Percentiles rank a stretch among this genome's conserved stretches.
Evolutionary conservation across 2,888 invertebrate genomes (phyloP).

Genomic region (Sarcophaga subvicina): DNA sequence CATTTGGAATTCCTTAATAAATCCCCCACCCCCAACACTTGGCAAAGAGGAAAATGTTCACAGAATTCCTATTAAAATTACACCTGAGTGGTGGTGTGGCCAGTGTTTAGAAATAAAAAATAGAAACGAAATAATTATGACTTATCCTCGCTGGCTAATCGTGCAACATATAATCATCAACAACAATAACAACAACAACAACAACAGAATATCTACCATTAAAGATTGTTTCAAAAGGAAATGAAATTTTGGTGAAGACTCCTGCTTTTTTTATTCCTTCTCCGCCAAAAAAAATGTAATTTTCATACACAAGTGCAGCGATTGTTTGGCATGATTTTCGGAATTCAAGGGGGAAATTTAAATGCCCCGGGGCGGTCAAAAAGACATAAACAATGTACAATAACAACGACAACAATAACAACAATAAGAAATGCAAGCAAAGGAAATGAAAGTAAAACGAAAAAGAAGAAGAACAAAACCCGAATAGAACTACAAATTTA

Average conservation of each 20-base stretch:
- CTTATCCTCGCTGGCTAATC: constrained; percentile 61
- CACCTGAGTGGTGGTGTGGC: constrained; percentile 38
- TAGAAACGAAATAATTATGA: constrained; percentile 64
- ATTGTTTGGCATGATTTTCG: constrained; percentile 52
- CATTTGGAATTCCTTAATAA: constrained; percentile 4
- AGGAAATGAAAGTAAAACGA: neutral
- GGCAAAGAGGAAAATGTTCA: neutral
- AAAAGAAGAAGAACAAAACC: neutral
- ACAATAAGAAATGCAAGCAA: neutral
- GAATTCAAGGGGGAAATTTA: constrained; percentile 63
- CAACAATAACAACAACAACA: constrained; percentile 17
- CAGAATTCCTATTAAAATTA: constrained; percentile 42
- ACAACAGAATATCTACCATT: constrained; percentile 14
- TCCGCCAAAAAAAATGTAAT: neutral
- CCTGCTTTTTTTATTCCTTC: neutral
- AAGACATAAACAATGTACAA: constrained; percentile 64
- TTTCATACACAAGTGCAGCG: constrained; percentile 28
- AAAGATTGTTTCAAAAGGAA: neutral
- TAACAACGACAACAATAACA: constrained; percentile 17
- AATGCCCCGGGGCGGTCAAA: constrained; percentile 62
- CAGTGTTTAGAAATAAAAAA: neutral
- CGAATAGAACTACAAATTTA: constrained; percentile 27
- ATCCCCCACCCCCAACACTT: neutral
- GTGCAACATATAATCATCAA: constrained; percentile 66
- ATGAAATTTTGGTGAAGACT: neutral